Conservation (phyloP, 2,888 invertebrate genomes). For the Dioctria rufipes region DNA sequence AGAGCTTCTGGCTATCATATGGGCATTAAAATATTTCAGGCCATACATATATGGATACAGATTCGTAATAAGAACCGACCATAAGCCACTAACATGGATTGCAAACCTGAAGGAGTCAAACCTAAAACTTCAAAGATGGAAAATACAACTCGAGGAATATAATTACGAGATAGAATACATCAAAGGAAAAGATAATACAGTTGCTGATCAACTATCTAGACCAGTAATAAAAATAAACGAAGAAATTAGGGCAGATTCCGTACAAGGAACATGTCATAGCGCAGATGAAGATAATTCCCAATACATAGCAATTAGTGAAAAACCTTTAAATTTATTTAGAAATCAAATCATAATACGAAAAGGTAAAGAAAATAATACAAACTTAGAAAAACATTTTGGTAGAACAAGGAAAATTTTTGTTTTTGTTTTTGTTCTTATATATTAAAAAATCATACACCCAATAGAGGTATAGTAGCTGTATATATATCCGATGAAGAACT, state of each 20-base stretch:
- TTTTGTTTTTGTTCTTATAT: not conserved
- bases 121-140: too few species aligned
- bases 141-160: too few species aligned
- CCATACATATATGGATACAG: conserved; percentile 53
- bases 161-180: too few species aligned
- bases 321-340: conserved; percentile 15
- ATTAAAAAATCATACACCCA: conserved; percentile 28
- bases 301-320: conserved; percentile 12
- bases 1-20: conserved; percentile 56
- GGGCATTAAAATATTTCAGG: conserved; percentile 57
- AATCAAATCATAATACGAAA: not conserved
- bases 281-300: conserved; percentile 16
- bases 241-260: too few species aligned
- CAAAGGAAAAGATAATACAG: too few species aligned
- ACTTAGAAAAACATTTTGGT: not conserved
- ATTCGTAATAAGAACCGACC: too few species aligned
- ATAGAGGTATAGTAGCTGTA: conserved; percentile 16
- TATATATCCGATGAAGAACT: not conserved
- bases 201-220: too few species aligned
- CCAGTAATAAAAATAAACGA: too few species aligned
- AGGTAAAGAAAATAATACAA: conserved; percentile 8
- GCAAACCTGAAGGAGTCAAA: too few species aligned
- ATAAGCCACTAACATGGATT: too few species aligned
- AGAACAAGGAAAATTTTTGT: not conserved
- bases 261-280: too few species aligned